Evolutionary conservation across 1,140 invertebrate species (phyloP), one percentile per base, ranked within the genome.

Genomic region (Limonius californicus): DNA sequence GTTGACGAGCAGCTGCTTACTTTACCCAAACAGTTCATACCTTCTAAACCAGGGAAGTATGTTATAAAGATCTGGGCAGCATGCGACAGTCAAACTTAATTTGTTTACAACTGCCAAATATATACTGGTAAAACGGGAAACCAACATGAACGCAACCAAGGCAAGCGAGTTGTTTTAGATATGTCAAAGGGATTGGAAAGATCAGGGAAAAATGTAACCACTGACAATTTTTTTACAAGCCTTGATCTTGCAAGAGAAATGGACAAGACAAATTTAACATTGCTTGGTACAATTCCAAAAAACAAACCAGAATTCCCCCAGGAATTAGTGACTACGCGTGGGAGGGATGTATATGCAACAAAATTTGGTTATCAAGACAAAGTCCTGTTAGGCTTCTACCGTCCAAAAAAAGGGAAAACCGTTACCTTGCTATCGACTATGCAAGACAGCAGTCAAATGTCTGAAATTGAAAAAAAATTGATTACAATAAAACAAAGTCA

Each of bases 401-500:
- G 18, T 32, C 45, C 61, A 35, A 63, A 39, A 47, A 47, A 50
- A 18, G 35, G 20, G 35, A 63, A 58, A 63, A 20, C 19, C 18
- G 50, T 61, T 42, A 61, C 27, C 12, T 35, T 58, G 45, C 43
- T 63, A 16, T 63, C 61, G 16, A 47, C 27, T 15, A 50, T 58
- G 54, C 55, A 58, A 53, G 8, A 14, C 2, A 35, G 12, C 8
- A 32, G 45, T 62, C 30, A 53, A 39, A 53, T 59, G 45, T 59
- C 32, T 18, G 56, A 58, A 42, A 45, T 50, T 20, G n/a, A 54
- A 45, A 53, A 57, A 11, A 57, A 61, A 14, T 53, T 21, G 55
- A 65, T 27, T 65, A 62, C 30, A 62, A 61, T 56, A 39, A 53
- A 54, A 27, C 19, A 16, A 58, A 65, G 53, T 35, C 47, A 30